Base-by-base conservation (phyloP, 2,888 invertebrate genomes). In the Meloe dianella region DNA sequence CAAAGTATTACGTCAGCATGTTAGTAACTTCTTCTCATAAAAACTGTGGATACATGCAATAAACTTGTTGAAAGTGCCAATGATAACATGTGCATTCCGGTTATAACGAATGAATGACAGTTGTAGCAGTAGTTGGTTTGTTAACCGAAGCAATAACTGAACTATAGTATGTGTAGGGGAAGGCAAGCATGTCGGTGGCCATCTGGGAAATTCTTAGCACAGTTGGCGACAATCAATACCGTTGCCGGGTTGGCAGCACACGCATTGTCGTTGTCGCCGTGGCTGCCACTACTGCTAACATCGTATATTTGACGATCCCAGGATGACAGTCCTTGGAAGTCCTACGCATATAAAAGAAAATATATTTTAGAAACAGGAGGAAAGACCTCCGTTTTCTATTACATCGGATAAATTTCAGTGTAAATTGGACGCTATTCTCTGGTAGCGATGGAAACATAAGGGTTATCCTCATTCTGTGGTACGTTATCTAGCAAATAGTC, bases 211-310 rank as follows among this genome's bases (percentile, higher is more conserved):
- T 73, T 75, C 73, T 71, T 73, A 74, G 73, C 74, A 74, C 72
- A 74, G 71, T 75, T 73, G 73, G 74, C 74, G 76, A 77, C 75
- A 77, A 77, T 77, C 77, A 76, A 77, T 77, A 77, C 75, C 74
- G 75, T 76, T 77, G 75, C 75, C 70, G 75, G 75, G 77, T 73
- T 72, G 72, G 74, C 71, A 69, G 68, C 72, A 73, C 72, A 71
- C 76, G 74, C 76, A 76, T 73, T 73, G 71, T 74, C 68, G 61
- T 60, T 70, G 64, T 63, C 71, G 63, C 64, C 65, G 66, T 64
- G 22, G 22, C 51, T 51, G 22, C 22, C 22, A 51, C 51, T 51
- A 51, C 7, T 51, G 51, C 65, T 63, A 68, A 62, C 66, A 54
- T 63, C 61, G 65, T 67, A 64, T 62, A 64, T 66, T 68, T 65